Conservation (phyloP, 1,140 invertebrate species). For the Araneus ventricosus region DNA sequence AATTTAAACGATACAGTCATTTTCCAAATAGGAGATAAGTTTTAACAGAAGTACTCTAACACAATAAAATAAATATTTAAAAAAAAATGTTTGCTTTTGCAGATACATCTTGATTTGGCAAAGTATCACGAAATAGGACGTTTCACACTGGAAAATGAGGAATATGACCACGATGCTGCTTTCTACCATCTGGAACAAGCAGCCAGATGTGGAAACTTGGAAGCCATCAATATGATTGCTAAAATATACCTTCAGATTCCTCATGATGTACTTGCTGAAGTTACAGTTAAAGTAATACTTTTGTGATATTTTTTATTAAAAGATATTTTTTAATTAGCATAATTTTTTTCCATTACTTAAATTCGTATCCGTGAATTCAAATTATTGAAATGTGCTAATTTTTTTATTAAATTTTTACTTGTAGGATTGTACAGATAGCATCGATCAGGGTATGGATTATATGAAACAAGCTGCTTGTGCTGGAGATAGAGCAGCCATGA, state of each 20-base stretch:
- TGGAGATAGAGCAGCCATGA: conserved; percentile 82
- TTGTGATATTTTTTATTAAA: background rate
- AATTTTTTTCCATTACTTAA: background rate
- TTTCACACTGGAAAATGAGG: conserved; percentile 79
- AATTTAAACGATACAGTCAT: too few species aligned
- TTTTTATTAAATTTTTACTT: conserved; percentile 41
- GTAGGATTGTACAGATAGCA: conserved; percentile 79
- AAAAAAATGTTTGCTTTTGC: conserved; percentile 50
- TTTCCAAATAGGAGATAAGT: too few species aligned
- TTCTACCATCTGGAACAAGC: conserved; percentile 83
- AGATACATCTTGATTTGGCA: conserved; percentile 84
- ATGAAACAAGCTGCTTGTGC: conserved; percentile 81
- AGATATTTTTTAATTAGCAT: background rate
- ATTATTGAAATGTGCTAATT: background rate
- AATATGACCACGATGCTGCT: conserved; percentile 82
- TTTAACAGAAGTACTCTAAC: too few species aligned
- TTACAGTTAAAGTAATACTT: conserved; percentile 76
- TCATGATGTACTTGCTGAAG: conserved; percentile 81
- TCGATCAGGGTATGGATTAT: conserved; percentile 80
- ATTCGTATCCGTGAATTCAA: background rate
- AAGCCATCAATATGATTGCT: conserved; percentile 82
- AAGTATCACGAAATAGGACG: conserved; percentile 84
- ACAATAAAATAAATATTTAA: background rate
- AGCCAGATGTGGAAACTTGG: conserved; percentile 82
- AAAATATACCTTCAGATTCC: conserved; percentile 81